Conservation (phyloP, 2,888 invertebrate species). For the Andrena bucephala region DNA sequence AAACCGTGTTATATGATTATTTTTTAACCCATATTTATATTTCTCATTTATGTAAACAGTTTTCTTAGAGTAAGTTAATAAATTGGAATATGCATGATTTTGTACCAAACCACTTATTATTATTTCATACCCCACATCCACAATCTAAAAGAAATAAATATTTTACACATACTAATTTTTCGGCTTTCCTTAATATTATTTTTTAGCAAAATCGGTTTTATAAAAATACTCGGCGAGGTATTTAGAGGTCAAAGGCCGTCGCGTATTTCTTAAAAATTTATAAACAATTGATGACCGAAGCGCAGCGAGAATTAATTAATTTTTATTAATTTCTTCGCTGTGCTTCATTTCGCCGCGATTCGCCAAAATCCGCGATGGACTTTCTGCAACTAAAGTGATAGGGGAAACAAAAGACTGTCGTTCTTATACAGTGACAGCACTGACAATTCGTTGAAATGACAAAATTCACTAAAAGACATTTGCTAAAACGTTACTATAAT, state of each 20-base stretch:
- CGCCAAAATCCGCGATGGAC: too few relatives aligned
- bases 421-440: background rate
- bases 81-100: slow-evolving; percentile 1
- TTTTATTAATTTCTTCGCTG: too few relatives aligned
- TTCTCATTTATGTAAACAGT: slow-evolving; percentile 8
- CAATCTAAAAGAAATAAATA: background rate
- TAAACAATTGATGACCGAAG: too few relatives aligned
- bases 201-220: background rate
- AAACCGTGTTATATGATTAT: slow-evolving; percentile 11
- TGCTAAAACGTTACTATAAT: background rate
- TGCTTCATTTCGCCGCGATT: too few relatives aligned
- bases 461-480: slow-evolving; percentile 9
- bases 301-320: too few relatives aligned
- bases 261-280: too few relatives aligned
- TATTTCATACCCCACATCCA: background rate
- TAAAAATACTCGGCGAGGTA: background rate
- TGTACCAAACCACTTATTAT: background rate
- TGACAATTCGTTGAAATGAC: background rate
- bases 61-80: slow-evolving; percentile 5
- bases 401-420: slow-evolving; percentile 37
- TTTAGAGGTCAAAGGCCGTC: too few relatives aligned
- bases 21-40: slow-evolving; percentile 42
- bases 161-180: background rate
- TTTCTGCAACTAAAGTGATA: background rate
- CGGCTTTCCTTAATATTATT: background rate